phyloP scores from a whole-genome alignment of 2,797 vertebrate species.

The Anguilla megastoma region DNA sequence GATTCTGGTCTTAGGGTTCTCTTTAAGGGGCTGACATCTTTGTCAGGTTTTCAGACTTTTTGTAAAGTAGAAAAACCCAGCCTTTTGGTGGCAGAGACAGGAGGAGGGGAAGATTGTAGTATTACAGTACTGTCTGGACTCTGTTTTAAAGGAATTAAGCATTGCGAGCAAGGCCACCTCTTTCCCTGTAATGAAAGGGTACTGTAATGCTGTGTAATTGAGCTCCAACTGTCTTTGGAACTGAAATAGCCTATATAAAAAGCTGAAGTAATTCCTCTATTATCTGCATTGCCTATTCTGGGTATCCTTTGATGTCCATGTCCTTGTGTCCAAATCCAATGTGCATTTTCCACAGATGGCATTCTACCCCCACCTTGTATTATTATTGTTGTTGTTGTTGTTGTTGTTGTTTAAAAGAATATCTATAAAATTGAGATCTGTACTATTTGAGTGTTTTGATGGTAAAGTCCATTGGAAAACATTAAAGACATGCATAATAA shows the following conservation, averaged over 20 bases:
- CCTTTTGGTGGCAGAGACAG: neutral
- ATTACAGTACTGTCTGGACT: neutral
- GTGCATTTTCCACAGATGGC: neutral
- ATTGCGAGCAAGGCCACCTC: neutral
- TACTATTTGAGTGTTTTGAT: neutral
- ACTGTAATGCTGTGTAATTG: neutral
- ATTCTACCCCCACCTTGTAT: neutral
- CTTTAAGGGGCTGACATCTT: neutral
- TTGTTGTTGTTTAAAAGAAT: neutral
- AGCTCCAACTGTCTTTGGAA: neutral
- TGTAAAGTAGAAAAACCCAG: neutral
- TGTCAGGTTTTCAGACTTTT: neutral
- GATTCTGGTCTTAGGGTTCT: neutral
- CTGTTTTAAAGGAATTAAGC: neutral
- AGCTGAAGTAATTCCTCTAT: neutral
- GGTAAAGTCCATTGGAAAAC: neutral
- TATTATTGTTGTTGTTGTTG: neutral
- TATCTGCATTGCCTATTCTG: neutral
- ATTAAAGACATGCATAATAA: neutral
- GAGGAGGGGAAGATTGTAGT: neutral
- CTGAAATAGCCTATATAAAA: neutral
- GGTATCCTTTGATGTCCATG: neutral
- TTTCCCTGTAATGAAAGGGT: neutral
- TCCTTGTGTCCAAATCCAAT: neutral
- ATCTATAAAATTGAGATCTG: neutral